Percentiles rank a stretch among this genome's conserved stretches.
Conservation (phyloP, 2,888 invertebrate genomes). For the Eupeodes latifasciatus region DNA sequence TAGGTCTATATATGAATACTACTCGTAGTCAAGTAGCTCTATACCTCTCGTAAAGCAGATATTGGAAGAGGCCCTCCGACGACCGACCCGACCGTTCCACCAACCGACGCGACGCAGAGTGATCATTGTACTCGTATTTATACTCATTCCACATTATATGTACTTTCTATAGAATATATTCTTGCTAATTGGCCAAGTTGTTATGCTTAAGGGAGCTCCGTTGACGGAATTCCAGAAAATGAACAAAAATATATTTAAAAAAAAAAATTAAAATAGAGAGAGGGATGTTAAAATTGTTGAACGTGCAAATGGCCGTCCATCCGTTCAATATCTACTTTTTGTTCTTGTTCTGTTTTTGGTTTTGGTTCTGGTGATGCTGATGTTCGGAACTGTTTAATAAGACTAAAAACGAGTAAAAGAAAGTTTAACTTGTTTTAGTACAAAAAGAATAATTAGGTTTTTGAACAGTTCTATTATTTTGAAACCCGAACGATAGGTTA, state of each 20-base stretch:
- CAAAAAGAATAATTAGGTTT: neutral
- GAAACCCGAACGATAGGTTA: neutral
- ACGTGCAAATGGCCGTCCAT: constrained; percentile 45
- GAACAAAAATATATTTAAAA: constrained; percentile 20
- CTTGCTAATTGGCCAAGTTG: constrained; percentile 75
- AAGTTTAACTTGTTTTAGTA: neutral
- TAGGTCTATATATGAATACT: neutral
- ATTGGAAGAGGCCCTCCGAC: constrained; percentile 19
- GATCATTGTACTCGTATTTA: constrained; percentile 53
- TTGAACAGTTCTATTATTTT: neutral
- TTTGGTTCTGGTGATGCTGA: neutral
- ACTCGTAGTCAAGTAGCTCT: neutral
- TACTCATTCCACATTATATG: constrained; percentile 38
- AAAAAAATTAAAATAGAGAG: neutral
- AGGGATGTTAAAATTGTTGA: constrained; percentile 12
- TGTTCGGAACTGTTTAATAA: neutral
- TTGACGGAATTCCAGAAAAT: constrained; percentile 49
- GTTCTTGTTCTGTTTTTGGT: too few relatives aligned
- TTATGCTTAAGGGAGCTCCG: constrained; percentile 57
- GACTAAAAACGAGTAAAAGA: neutral
- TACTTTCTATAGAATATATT: constrained; percentile 71
- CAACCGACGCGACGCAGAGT: neutral
- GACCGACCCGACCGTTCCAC: neutral
- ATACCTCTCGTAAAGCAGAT: neutral
- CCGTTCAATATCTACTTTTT: constrained; percentile 10